Base-by-base conservation (phyloP, 2,113 vertebrate species). In the Eidolon helvum region DNA sequence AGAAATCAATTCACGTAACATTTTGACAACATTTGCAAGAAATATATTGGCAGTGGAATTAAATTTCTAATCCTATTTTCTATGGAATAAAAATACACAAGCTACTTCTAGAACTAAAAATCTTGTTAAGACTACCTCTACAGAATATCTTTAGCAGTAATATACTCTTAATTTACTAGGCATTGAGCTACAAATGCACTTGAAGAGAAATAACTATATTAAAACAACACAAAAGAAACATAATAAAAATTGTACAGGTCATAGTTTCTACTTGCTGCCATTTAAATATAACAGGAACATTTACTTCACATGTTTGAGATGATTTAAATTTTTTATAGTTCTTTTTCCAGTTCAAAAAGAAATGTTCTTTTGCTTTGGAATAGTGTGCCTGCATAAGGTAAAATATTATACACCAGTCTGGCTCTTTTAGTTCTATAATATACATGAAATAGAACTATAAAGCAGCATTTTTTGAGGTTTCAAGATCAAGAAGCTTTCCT, bases 1-100 rank as follows among this genome's bases (percentile, higher is more conserved):
- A 91, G 89, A 96, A 91, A 97, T 89, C 95, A 96, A 93, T 94
- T 88, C 45, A 93, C 35, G 21, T 21, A 85, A 63, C 7, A 96
- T 95, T 91, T 92, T 94, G 50, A 94, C 35, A 87, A 40, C 35
- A 90, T 94, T 91, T 96, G 15, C 19, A 95, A 85, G 85, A 78
- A 96, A 91, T 55, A 95, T 69, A 82, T 94, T 95, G 66, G 94
- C 85, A 55, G 2, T 74, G 45, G 10, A 5, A 24, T 53, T 92
- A 69, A 93, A 75, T 96, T 93, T 55, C 40, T 65, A 86, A 84
- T 83, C 24, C 61, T 91, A 45, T 22, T 78, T 96, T 91, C 61
- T 91, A 38, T 71, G 65, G 66, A 82, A 77, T 90, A 50, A 82
- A 96, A 78, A 33, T 87, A 8, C 30, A 83, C 18, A 68, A 79